These are phyloP conservation scores for Aurelia aurita complex sp. Pacific DNA, from an alignment of 30 jellyfish, hydroid and myxozoan genomes.

Conservation along the genomic window DNA sequence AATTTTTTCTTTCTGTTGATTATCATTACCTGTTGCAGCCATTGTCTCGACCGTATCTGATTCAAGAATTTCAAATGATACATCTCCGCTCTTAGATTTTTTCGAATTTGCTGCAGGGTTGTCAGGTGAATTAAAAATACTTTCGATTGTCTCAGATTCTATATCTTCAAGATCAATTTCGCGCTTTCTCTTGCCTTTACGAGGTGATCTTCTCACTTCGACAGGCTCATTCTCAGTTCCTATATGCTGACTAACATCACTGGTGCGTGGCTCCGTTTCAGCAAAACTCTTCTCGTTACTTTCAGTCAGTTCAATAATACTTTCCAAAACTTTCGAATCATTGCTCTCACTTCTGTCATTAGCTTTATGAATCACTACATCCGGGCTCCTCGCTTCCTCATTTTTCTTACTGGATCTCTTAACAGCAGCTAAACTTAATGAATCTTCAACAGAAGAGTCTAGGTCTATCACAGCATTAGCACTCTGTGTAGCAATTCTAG, in stretches of 20 bases:
- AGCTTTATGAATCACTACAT: too few species aligned
- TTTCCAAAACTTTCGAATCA: too few species aligned
- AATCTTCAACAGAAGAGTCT: constrained; percentile 27
- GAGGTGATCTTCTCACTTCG: not conserved
- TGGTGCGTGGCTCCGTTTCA: too few species aligned
- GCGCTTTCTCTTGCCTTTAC: constrained; percentile 14
- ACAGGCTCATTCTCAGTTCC: too few species aligned
- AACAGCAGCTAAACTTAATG: constrained; percentile 19
- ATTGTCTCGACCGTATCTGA: not conserved
- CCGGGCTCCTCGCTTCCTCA: too few species aligned
- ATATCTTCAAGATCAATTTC: not conserved
- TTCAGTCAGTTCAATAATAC: too few species aligned
- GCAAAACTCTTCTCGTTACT: too few species aligned
- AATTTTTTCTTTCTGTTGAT: too few species aligned
- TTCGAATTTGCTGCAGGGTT: not conserved
- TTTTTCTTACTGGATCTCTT: not conserved
- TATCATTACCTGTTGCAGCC: too few species aligned
- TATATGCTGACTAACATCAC: too few species aligned
- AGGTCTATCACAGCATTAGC: not conserved
- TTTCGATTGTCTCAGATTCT: constrained; percentile 29
- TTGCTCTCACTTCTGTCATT: too few species aligned
- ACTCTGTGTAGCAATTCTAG: too few species aligned
- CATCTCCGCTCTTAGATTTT: not conserved
- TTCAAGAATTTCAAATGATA: constrained; percentile 6
- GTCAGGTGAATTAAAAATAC: constrained; percentile 35